These are phyloP conservation scores for Yponomeuta plumbellus DNA, from an alignment of 2,888 invertebrate genomes.

Conservation along the genomic window DNA sequence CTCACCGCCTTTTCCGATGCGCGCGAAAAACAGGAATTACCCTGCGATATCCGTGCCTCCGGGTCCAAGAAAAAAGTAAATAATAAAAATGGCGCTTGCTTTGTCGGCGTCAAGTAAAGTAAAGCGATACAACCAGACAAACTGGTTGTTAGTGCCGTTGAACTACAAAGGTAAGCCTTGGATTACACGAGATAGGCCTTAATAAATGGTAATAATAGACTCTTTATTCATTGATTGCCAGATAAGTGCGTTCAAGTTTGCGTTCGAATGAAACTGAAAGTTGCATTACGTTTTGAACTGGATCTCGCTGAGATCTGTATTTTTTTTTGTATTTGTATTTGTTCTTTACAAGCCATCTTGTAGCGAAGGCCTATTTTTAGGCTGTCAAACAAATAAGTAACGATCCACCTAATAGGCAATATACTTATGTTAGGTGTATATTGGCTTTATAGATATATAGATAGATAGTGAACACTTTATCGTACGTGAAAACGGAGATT, in stretches of 20 bases:
- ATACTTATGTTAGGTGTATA: no score
- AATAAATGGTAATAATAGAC: slow-evolving; percentile 66
- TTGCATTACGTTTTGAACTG: slow-evolving; percentile 20
- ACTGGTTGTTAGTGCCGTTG: slow-evolving; percentile 69
- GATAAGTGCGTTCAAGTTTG: slow-evolving; percentile 29
- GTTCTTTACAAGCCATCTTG: no score
- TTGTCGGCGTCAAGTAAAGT: slow-evolving; percentile 13
- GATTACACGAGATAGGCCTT: slow-evolving; percentile 67
- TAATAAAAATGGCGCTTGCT: slow-evolving; percentile 7
- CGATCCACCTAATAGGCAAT: no score
- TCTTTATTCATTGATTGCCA: slow-evolving; percentile 40
- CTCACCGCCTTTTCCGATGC: background rate
- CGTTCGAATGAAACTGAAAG: slow-evolving; percentile 39
- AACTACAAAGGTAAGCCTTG: slow-evolving; percentile 71
- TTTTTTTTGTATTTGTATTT: no score
- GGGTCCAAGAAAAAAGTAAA: slow-evolving; percentile 9
- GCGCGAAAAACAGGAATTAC: background rate
- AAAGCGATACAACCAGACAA: slow-evolving; percentile 49
- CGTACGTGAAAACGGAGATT: no score
- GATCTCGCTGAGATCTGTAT: background rate
- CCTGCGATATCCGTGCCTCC: background rate
- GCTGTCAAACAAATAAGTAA: no score
- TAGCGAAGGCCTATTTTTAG: no score
- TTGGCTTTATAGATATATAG: no score
- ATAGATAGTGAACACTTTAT: no score